Conservation (phyloP, 2,113 vertebrate genomes). For the Labeo catla region DNA sequence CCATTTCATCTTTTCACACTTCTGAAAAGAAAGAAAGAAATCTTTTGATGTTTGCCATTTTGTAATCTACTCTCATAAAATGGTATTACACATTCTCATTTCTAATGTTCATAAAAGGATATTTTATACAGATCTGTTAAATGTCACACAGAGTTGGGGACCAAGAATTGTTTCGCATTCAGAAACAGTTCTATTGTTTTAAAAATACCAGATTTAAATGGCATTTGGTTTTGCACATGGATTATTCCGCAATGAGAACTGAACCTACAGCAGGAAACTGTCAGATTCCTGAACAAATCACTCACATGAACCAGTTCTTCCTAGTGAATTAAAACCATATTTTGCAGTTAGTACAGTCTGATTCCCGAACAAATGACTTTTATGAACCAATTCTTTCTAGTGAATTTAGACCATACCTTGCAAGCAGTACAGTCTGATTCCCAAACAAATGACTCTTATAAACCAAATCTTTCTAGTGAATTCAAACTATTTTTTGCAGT, state of each 20-base stretch:
- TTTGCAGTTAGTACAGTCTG: neutral
- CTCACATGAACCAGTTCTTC: neutral
- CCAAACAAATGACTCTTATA: neutral
- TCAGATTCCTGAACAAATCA: neutral
- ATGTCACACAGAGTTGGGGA: neutral
- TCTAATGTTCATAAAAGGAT: neutral
- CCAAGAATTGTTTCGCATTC: neutral
- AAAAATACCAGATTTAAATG: neutral
- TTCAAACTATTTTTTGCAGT: neutral
- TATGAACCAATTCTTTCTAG: neutral
- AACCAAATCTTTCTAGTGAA: too few species aligned
- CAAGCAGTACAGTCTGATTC: neutral
- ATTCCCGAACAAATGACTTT: too few species aligned
- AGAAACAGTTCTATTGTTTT: neutral
- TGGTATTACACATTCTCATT: neutral
- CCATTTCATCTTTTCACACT: neutral
- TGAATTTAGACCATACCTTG: neutral
- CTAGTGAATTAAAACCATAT: neutral
- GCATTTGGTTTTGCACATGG: neutral
- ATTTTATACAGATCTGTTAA: neutral
- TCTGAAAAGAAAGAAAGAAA: constrained; percentile 5
- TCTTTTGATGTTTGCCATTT: constrained; percentile 12
- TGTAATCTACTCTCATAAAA: constrained; percentile 2
- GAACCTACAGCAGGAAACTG: neutral
- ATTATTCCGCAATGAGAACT: neutral